Percentiles rank a stretch among this genome's conserved stretches.
Conservation (phyloP, 1,140 invertebrate genomes). For the Drepana arcuata region DNA sequence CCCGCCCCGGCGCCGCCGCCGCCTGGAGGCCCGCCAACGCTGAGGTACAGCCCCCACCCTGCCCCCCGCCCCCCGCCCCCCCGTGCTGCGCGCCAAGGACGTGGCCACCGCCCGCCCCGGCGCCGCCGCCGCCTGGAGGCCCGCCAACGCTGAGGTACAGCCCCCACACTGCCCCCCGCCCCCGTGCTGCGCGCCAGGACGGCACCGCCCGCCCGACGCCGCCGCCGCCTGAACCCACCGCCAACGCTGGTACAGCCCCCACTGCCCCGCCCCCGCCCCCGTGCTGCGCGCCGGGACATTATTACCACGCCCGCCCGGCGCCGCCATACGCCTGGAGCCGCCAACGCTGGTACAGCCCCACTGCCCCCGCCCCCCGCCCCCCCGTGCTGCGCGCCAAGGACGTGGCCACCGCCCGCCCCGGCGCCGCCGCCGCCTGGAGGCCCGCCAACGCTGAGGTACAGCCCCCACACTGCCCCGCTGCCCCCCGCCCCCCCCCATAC, state of each 20-base stretch:
- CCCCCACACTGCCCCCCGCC: no score
- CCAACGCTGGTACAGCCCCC: no score
- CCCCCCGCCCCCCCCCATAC: no score
- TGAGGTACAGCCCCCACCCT: constrained; percentile 92
- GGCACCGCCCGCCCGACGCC: no score
- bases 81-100: constrained; percentile 95
- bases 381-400: constrained; percentile 97
- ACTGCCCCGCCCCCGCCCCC: constrained; percentile 95
- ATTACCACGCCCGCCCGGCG: constrained; percentile 97
- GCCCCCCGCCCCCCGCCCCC: constrained; percentile 91
- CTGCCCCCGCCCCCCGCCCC: constrained; percentile 91
- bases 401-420: constrained; percentile 88
- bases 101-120: constrained; percentile 88
- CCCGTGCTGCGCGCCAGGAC: no score
- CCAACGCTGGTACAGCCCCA: constrained; percentile 84
- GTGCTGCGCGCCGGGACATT: constrained; percentile 95
- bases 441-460: constrained; percentile 89
- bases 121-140: constrained; percentile 90
- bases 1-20: no score
- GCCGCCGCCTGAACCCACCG: no score
- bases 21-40: constrained; percentile 95
- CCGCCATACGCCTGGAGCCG: constrained; percentile 87
- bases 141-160: constrained; percentile 89
- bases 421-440: constrained; percentile 89
- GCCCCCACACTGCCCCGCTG: no score